Percentiles rank a stretch among this genome's conserved stretches.
Evolutionary conservation across 1,140 invertebrate genomes (phyloP).

Genomic region (Stegodyphus mimosarum): DNA sequence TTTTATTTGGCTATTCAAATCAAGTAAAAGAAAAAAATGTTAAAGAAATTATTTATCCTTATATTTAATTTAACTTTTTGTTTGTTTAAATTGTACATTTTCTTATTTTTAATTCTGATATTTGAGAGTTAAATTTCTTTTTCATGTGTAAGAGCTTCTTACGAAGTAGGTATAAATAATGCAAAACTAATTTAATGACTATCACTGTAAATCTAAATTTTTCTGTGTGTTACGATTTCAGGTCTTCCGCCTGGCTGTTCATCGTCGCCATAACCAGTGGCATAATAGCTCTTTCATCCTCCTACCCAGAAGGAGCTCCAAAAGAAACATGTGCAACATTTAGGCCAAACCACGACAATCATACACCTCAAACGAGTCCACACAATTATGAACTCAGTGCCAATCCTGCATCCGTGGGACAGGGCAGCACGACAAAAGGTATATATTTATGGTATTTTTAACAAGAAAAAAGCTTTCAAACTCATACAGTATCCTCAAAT

Average conservation of each 20-base stretch:
- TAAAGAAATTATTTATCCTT: background rate
- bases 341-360: constrained; percentile 6
- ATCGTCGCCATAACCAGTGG: constrained; percentile 5
- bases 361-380: background rate
- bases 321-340: constrained; percentile 29
- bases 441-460: background rate
- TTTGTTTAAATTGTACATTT: background rate
- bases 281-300: background rate
- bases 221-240: background rate
- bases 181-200: too few species aligned
- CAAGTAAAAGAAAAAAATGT: background rate
- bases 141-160: too few species aligned
- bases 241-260: background rate
- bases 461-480: background rate
- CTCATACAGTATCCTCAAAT: background rate
- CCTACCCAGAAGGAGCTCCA: constrained; percentile 35
- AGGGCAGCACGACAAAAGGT: constrained; percentile 28
- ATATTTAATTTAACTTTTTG: background rate
- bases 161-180: too few species aligned
- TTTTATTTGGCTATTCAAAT: background rate
- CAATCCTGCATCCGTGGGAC: constrained; percentile 7
- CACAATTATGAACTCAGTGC: background rate
- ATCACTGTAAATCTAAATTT: too few species aligned
- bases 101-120: background rate
- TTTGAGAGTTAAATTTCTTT: too few species aligned